phyloP scores from a whole-genome alignment of 2,888 invertebrate genomes.

The Axea sp. region DNA sequence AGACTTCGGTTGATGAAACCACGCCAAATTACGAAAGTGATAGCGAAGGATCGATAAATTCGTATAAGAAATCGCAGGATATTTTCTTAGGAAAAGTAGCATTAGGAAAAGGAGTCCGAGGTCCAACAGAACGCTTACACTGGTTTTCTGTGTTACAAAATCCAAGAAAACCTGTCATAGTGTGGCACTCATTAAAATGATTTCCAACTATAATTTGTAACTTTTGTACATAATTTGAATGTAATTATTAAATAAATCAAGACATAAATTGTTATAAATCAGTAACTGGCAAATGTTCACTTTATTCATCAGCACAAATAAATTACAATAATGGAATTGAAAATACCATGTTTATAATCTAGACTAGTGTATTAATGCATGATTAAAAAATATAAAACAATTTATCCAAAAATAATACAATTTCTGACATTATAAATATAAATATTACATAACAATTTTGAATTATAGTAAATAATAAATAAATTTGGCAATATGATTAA shows the following conservation, averaged over 20 bases:
- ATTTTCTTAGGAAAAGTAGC: slow-evolving; percentile 76
- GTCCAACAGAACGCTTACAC: slow-evolving; percentile 74
- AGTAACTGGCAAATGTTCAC: too few relatives aligned
- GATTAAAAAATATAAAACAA: too few relatives aligned
- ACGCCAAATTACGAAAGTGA: slow-evolving; percentile 69
- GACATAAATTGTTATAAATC: slow-evolving; percentile 30
- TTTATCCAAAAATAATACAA: too few relatives aligned
- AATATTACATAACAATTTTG: too few relatives aligned
- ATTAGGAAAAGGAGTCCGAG: slow-evolving; percentile 77
- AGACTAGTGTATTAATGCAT: too few relatives aligned
- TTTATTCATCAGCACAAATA: too few relatives aligned
- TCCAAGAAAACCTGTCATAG: slow-evolving; percentile 77
- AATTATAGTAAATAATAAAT: too few relatives aligned
- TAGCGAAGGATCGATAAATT: slow-evolving; percentile 75
- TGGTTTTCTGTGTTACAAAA: slow-evolving; percentile 78
- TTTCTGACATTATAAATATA: neutral
- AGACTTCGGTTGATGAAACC: slow-evolving; percentile 56
- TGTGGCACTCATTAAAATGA: slow-evolving; percentile 77
- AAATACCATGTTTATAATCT: too few relatives aligned
- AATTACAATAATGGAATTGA: too few relatives aligned
- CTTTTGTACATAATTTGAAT: slow-evolving; percentile 42
- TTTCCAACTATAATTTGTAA: neutral
- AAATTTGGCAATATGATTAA: too few relatives aligned
- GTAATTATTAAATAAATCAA: slow-evolving; percentile 15
- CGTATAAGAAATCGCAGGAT: slow-evolving; percentile 69